A percentile compares a stretch with the other conserved stretches of the same genome.
Evolutionary conservation across 2,888 invertebrate species (phyloP).

Genomic region (Ceraclea dissimilis): DNA sequence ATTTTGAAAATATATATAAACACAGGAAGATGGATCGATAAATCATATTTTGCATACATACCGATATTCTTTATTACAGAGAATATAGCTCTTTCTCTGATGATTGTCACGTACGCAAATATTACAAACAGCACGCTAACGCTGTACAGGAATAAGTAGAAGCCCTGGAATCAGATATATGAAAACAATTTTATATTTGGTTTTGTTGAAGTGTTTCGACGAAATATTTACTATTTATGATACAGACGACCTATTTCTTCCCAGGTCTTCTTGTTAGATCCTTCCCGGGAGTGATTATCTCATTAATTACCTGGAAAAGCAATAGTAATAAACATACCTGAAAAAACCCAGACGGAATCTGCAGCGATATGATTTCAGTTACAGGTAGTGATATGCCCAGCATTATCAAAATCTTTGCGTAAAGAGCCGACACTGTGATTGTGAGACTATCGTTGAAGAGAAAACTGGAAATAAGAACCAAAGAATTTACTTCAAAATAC

Average conservation of each 20-base stretch:
- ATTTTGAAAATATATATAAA: no score
- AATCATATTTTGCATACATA: background rate
- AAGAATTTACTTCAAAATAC: no score
- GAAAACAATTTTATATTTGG: no score
- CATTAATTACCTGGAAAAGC: no score
- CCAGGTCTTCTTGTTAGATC: no score
- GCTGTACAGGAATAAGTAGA: conserved; percentile 74
- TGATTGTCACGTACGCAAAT: conserved; percentile 60
- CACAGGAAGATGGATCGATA: no score
- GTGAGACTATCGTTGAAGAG: conserved; percentile 60
- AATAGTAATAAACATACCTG: conserved; percentile 50
- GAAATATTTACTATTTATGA: no score
- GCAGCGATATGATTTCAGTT: conserved; percentile 74
- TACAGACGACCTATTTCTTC: no score
- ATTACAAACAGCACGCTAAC: conserved; percentile 70
- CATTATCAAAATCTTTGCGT: conserved; percentile 78
- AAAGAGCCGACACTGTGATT: conserved; percentile 69
- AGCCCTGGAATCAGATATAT: conserved; percentile 52
- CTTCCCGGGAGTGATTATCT: no score
- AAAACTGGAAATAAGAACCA: background rate
- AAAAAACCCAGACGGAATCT: conserved; percentile 67
- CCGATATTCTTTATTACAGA: conserved; percentile 12
- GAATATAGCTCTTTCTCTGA: conserved; percentile 53
- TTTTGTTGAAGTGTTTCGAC: no score
- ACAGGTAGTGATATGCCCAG: conserved; percentile 80